phyloP scores from a whole-genome alignment of 2,797 vertebrate genomes.

The Melanogrammus aeglefinus region DNA sequence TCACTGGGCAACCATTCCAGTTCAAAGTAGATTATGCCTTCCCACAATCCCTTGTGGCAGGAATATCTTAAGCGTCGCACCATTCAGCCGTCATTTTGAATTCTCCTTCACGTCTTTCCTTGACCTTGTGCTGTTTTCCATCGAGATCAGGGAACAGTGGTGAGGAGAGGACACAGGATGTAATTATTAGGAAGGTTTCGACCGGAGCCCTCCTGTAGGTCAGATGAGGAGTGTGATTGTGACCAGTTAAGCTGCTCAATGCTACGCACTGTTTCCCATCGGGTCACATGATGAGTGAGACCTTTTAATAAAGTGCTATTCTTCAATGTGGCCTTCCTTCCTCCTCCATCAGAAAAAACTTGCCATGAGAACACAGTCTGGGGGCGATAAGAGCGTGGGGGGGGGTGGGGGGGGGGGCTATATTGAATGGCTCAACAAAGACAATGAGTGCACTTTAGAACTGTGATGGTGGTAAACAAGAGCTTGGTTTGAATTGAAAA shows the following conservation, averaged over 20 bases:
- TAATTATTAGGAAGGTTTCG: no score
- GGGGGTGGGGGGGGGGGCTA: background rate
- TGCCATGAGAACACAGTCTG: background rate
- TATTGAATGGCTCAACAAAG: background rate
- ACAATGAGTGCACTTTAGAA: background rate
- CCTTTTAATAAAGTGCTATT: background rate
- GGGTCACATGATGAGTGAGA: constrained; percentile 12
- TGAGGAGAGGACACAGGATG: no score
- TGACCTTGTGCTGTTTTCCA: no score
- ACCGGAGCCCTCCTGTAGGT: background rate
- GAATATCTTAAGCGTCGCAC: no score
- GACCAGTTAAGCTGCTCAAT: background rate
- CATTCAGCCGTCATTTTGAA: no score
- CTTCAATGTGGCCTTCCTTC: background rate
- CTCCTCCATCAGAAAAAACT: background rate
- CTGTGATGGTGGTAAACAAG: background rate
- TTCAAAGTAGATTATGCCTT: no score
- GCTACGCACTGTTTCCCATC: no score
- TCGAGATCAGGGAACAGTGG: no score
- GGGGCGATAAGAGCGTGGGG: background rate
- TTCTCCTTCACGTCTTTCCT: no score
- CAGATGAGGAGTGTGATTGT: background rate
- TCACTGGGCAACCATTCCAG: no score
- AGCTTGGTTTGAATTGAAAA: background rate
- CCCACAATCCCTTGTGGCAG: no score